Percentiles rank a stretch among this genome's conserved stretches.
These are phyloP conservation scores for Pelodiscus sinensis DNA, from an alignment of 2,113 vertebrate genomes.

Conservation along the genomic window DNA sequence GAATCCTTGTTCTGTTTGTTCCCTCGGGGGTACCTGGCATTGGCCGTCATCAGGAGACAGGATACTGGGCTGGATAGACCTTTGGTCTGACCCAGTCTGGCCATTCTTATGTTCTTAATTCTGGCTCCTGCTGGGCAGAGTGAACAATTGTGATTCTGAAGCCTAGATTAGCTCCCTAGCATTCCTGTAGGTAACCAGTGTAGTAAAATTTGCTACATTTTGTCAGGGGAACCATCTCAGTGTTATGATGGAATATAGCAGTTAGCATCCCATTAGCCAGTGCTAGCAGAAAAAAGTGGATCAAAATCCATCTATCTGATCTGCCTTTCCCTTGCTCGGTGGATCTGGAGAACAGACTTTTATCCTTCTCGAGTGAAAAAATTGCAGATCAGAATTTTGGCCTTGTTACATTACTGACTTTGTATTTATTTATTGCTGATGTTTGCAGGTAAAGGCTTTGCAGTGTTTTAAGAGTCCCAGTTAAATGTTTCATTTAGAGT, in stretches of 20 bases:
- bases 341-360: not conserved
- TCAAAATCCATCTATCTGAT: not conserved
- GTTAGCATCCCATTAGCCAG: not conserved
- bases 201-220: not conserved
- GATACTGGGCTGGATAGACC: no score
- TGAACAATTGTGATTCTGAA: not conserved
- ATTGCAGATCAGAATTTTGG: not conserved
- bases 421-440: not conserved
- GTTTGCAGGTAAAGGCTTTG: not conserved
- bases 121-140: not conserved
- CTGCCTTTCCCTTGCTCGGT: rapidly evolving
- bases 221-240: not conserved
- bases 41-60: no score
- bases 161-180: not conserved
- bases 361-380: not conserved
- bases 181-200: not conserved
- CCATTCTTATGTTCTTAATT: not conserved
- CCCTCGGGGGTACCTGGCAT: no score
- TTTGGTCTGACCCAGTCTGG: no score
- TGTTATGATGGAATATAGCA: not conserved
- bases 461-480: not conserved
- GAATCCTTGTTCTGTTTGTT: no score
- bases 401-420: rapidly evolving
- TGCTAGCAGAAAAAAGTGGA: not conserved
- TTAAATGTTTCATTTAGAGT: not conserved